These are phyloP conservation scores for Chloebia gouldiae DNA, from an alignment of 2,113 vertebrate genomes.

Conservation along the genomic window DNA sequence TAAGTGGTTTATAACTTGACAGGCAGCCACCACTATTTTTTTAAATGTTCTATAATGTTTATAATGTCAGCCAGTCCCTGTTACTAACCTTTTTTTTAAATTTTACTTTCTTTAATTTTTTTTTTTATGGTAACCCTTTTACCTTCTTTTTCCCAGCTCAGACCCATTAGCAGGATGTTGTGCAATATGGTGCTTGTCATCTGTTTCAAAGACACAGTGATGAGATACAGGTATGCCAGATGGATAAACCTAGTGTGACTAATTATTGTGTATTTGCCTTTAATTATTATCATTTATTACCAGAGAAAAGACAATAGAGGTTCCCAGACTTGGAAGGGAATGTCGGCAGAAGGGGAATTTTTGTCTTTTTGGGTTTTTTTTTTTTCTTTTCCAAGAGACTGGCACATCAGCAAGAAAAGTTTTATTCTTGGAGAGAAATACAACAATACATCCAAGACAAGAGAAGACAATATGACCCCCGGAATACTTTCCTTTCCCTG, in stretches of 20 bases:
- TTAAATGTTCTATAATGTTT: neutral
- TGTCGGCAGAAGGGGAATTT: conserved; percentile 66
- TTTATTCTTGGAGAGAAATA: conserved; percentile 5
- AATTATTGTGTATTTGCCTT: conserved; percentile 91
- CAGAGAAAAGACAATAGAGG: conserved; percentile 83
- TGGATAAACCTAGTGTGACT: conserved; percentile 92
- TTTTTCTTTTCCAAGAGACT: neutral
- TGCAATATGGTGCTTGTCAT: conserved; percentile 84
- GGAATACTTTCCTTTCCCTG: neutral
- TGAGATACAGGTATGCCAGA: conserved; percentile 85
- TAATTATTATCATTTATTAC: conserved; percentile 94
- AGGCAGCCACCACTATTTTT: neutral
- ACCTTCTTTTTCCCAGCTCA: conserved; percentile 64
- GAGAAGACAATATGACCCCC: neutral
- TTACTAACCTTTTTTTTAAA: conserved; percentile 7
- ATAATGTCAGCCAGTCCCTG: neutral
- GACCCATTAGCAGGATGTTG: conserved; percentile 77
- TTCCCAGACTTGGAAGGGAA: conserved; percentile 72
- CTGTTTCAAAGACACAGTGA: conserved; percentile 80
- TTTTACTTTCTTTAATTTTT: neutral
- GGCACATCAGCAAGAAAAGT: conserved; percentile 49
- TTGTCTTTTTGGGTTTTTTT: neutral
- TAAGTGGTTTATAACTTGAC: neutral
- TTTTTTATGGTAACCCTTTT: conserved; percentile 59
- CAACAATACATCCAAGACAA: neutral